Evolutionary conservation across 2,888 invertebrate species (phyloP).

Genomic region (Drosophila pseudotakahashii): DNA sequence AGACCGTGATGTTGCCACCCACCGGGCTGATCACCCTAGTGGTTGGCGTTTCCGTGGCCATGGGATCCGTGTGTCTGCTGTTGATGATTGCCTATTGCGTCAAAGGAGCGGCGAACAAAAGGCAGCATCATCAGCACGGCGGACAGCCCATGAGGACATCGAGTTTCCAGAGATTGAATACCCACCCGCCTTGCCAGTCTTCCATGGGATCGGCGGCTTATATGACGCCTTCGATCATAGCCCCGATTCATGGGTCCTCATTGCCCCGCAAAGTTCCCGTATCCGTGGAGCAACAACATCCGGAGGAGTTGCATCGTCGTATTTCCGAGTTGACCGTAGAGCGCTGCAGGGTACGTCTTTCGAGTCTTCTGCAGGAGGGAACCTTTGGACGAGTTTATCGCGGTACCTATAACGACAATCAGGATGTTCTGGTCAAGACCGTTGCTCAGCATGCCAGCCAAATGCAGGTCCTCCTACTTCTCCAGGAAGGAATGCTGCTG

Average conservation of each 20-base stretch:
- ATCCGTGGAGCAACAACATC: conserved; percentile 78
- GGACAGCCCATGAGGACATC: conserved; percentile 84
- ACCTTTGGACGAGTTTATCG: conserved; percentile 94
- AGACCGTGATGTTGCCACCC: conserved; percentile 82
- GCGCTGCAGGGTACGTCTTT: conserved; percentile 90
- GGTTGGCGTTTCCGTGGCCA: conserved; percentile 82
- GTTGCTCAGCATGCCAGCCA: conserved; percentile 95
- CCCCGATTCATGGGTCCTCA: conserved; percentile 80
- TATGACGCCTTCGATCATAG: conserved; percentile 82
- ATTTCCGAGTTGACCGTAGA: conserved; percentile 84
- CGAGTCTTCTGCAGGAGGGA: conserved; percentile 92
- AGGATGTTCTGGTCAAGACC: conserved; percentile 93
- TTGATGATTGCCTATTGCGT: conserved; percentile 83
- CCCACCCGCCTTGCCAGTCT: conserved; percentile 79
- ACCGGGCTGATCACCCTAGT: conserved; percentile 83
- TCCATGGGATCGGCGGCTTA: conserved; percentile 74
- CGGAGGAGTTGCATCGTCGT: conserved; percentile 83
- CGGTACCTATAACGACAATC: conserved; percentile 90
- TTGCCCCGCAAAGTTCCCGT: conserved; percentile 81
- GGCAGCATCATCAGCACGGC: conserved; percentile 81
- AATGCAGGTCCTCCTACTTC: conserved; percentile 94
- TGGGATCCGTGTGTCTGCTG: conserved; percentile 81
- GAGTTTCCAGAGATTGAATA: conserved; percentile 84
- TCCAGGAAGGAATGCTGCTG: conserved; percentile 88
- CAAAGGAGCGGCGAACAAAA: conserved; percentile 82